Evolutionary conservation across 1,140 invertebrate genomes (phyloP).

Genomic region (Drosophila cardini): DNA sequence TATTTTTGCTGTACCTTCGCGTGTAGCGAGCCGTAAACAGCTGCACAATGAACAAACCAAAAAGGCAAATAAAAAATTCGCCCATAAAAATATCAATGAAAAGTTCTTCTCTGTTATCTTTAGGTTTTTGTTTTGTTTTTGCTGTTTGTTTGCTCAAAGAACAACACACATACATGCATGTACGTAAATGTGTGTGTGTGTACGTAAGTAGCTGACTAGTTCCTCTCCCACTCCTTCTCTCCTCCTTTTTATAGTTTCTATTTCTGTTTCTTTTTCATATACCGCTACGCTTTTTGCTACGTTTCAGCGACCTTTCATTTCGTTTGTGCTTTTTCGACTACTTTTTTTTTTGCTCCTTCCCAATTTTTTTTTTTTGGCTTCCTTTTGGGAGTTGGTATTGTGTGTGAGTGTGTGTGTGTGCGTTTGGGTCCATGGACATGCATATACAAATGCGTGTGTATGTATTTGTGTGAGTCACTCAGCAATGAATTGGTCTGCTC

Average conservation of each 20-base stretch:
- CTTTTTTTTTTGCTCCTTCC: constrained; percentile 13
- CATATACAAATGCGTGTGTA: constrained; percentile 1
- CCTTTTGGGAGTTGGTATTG: constrained; percentile 57
- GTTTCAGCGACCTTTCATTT: constrained; percentile 18
- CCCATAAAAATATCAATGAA: constrained; percentile 79
- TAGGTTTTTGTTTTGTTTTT: constrained; percentile 1
- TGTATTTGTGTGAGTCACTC: constrained; percentile 39
- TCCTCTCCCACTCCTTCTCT: constrained; percentile 10
- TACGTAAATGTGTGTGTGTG: background rate
- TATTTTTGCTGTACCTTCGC: constrained; percentile 37
- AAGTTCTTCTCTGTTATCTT: constrained; percentile 52
- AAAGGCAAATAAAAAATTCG: constrained; percentile 46
- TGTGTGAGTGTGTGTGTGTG: background rate
- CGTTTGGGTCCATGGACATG: constrained; percentile 10
- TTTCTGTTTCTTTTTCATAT: constrained; percentile 1
- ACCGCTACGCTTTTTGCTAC: constrained; percentile 30
- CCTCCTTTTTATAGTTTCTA: constrained; percentile 4
- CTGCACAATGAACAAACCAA: constrained; percentile 44
- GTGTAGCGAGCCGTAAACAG: constrained; percentile 68
- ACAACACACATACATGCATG: constrained; percentile 22
- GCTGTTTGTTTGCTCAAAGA: constrained; percentile 24
- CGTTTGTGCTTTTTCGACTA: constrained; percentile 49
- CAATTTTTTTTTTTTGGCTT: constrained; percentile 26
- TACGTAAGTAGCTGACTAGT: constrained; percentile 61
- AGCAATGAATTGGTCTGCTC: constrained; percentile 66